Percentiles rank a stretch among this genome's conserved stretches.
Evolutionary conservation across 1,140 invertebrate species (phyloP).

Genomic region (Aphaenogaster rudis): DNA sequence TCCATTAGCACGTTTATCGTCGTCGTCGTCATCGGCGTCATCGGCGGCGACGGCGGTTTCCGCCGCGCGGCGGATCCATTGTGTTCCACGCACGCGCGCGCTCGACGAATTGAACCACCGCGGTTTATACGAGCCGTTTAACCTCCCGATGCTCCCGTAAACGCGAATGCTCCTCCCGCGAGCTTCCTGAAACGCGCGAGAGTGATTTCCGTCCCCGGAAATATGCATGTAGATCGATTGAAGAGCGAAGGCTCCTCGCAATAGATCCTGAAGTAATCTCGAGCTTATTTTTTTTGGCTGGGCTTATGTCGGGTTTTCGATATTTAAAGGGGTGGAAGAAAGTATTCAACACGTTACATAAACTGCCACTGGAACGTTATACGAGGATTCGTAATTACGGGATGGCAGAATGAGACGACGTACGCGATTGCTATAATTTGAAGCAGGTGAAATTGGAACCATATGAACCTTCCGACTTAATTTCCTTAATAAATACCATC

Average conservation of each 20-base stretch:
- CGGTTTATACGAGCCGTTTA: slow-evolving; percentile 49
- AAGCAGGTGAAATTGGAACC: neutral
- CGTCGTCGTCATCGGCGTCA: neutral
- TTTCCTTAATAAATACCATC: slow-evolving; percentile 11
- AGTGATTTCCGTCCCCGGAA: slow-evolving; percentile 12
- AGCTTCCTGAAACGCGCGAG: slow-evolving; percentile 2
- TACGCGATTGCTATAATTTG: slow-evolving; percentile 22
- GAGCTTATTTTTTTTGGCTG: neutral
- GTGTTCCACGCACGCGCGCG: slow-evolving; percentile 27
- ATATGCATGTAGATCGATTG: neutral
- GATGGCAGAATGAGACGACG: neutral
- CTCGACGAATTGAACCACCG: slow-evolving; percentile 24
- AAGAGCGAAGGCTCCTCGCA: neutral
- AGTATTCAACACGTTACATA: slow-evolving; percentile 4
- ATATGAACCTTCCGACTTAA: neutral
- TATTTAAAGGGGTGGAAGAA: neutral
- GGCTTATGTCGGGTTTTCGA: neutral
- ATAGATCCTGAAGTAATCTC: neutral
- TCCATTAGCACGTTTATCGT: slow-evolving; percentile 21
- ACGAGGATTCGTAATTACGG: neutral
- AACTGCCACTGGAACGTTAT: neutral
- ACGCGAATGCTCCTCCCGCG: slow-evolving; percentile 3
- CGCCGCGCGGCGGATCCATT: slow-evolving; percentile 33
- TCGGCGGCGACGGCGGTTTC: neutral
- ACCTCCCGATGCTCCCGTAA: slow-evolving; percentile 32